Base-by-base conservation (phyloP, 1,140 invertebrate species). In the Bombus waltoni region DNA sequence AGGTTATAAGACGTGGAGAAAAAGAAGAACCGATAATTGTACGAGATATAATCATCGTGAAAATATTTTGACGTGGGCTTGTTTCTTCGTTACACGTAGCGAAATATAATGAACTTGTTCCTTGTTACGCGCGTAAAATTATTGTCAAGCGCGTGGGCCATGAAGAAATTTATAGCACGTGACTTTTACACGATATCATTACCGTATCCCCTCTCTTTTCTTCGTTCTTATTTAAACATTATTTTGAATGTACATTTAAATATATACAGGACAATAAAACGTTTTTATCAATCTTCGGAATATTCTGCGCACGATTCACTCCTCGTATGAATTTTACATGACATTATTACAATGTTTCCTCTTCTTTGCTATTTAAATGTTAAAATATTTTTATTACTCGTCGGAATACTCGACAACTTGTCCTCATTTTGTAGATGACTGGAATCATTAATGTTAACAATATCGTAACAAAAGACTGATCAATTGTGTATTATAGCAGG, bases 181-280 rank as follows among this genome's bases (percentile, higher is more conserved):
- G 70, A 42, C 70, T 71, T 42, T n/a, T 71, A 47, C 71, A 44
- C n/a, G 72, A 40, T 44, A 73, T n/a, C 40, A 22, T 72, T 68
- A 70, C 22, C 6, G 10, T 38, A n/a, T 73, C n/a, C 28, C 28
- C 9, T 9, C 11, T n/a, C 42, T 42, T 42, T 70, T 28, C 42
- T 71, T 71, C 4, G 1, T 18, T 15, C n/a, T 65, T 35, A 35
- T 22, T 35, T 18, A 66, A 66, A 66, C 18, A 66, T 35, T 53
- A 22, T 18, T 53, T 53, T 53, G 18, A 8, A 53, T 53, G 18
- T 8, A 22, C 8, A 53, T 53, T 53, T 22, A 53, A 53, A 53
- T 53, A 53, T 2, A 53, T 22, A 53, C 2, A n/a, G 28, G 28
- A 4, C 2, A n/a, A 11, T n/a, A 13, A n/a, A n/a, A 62, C 11